Conservation (phyloP, 2,113 vertebrate species). For the Columbina picui region DNA sequence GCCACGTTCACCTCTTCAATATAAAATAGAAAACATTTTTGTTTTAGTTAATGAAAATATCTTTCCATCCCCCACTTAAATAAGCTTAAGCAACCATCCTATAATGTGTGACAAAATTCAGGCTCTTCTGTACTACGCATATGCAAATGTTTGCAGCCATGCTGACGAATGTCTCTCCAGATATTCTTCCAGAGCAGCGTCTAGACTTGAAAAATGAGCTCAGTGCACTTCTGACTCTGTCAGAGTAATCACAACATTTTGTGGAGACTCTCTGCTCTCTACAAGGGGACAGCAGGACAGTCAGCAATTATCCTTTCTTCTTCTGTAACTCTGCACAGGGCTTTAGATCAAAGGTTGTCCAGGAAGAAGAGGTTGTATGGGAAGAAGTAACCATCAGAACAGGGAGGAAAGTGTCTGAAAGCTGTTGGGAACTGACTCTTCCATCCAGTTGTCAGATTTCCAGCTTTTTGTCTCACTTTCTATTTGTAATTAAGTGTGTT, state of each 20-base stretch:
- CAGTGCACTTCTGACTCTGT: constrained; percentile 1
- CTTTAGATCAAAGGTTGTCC: background rate
- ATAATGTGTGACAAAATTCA: background rate
- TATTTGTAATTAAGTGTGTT: background rate
- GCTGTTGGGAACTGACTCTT: background rate
- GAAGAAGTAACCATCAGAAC: background rate
- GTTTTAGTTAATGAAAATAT: background rate
- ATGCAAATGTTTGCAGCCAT: background rate
- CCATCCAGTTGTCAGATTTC: background rate
- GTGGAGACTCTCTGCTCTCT: background rate
- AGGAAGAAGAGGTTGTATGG: background rate
- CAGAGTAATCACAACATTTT: background rate
- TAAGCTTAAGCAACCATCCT: background rate
- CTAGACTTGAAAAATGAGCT: constrained; percentile 18
- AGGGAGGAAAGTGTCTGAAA: background rate
- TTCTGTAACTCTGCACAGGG: background rate
- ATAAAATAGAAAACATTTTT: background rate
- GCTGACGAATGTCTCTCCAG: constrained; percentile 34
- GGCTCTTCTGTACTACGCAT: background rate
- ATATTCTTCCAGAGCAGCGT: constrained; percentile 7
- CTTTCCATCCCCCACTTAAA: background rate
- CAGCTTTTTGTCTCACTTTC: background rate
- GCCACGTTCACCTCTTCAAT: fast-evolving
- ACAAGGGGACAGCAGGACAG: background rate
- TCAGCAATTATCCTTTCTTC: background rate